Percentiles rank a stretch among this genome's conserved stretches.
Conservation (phyloP, 2,113 vertebrate genomes). For the Xiphophorus couchianus region DNA sequence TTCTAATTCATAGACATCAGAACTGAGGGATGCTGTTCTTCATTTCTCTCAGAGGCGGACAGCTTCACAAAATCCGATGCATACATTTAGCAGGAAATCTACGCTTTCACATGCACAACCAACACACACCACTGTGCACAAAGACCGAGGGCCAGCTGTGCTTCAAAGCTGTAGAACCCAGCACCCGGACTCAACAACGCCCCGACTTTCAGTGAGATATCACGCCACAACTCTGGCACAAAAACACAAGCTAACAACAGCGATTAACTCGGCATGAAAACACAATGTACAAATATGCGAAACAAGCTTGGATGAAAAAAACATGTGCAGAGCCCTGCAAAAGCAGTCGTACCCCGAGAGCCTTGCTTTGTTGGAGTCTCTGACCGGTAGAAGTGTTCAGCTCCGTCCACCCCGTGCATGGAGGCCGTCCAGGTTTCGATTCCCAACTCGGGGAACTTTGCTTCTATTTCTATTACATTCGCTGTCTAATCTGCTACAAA, state of each 20-base stretch:
- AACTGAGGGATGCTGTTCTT: background rate
- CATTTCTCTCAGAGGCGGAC: background rate
- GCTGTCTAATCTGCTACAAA: too few relatives aligned
- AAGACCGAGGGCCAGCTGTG: constrained; percentile 61
- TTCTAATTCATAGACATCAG: background rate
- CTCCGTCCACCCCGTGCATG: too few relatives aligned
- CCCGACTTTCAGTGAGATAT: constrained; percentile 74
- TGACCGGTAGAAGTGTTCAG: too few relatives aligned
- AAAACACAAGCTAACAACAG: constrained; percentile 80
- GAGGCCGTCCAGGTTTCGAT: too few relatives aligned
- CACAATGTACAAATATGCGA: constrained; percentile 50
- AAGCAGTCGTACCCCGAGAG: too few relatives aligned
- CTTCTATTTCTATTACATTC: too few relatives aligned
- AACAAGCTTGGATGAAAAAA: constrained; percentile 53
- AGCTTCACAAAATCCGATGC: background rate
- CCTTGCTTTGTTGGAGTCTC: too few relatives aligned
- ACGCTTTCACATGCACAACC: background rate
- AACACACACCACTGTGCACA: background rate
- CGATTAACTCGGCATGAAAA: constrained; percentile 70
- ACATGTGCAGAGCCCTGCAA: background rate
- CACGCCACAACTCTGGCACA: constrained; percentile 75
- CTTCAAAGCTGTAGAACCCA: constrained; percentile 61
- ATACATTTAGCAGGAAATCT: background rate
- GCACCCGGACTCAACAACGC: constrained; percentile 81
- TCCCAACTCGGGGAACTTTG: too few relatives aligned